Evolutionary conservation across 2,888 invertebrate genomes (phyloP), one percentile per base, ranked within the genome.

Genomic region (Drosophila anomalata): DNA sequence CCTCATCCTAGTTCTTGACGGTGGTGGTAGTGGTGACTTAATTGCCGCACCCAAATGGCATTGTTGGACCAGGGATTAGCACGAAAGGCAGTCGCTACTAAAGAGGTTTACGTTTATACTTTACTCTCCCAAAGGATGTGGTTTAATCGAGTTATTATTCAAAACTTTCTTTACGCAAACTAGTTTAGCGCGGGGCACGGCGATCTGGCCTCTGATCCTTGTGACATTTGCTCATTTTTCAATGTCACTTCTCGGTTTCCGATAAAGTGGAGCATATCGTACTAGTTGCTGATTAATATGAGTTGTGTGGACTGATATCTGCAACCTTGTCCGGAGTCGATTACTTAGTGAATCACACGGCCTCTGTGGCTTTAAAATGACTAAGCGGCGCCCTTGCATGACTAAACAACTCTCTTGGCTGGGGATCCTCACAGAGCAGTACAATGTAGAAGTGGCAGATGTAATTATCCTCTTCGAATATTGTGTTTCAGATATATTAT

Each of bases 41-140:
- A 86, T 84, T 85, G 86, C 86, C 86, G 79, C 84, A 83, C 84
- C 84, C 83, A 76, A 54, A 46, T 52, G 51, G 69, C 51, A 68
- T 61, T 47, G 82, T 75, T 63, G 73, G 73, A 66, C 67, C 63
- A 50, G 51, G 75, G 83, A 75, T 79, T 84, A 84, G 74, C 77
- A 55, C 65, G 71, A 57, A 74, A 56, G 69, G 33, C 17, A 52
- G 54, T 48, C 67, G 65, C 62, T 41, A 42, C 50, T 53, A 42
- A 29, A 24, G 57, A 39, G 3, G 14, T 14, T 54, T 20, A 6
- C n/a, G 7, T 41, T 9, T 17, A 29, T 17, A 29, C 11, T 54
- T n/a, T 39, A 3, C 9, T 20, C 29, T 9, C 11, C 0, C 20
- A 46, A 55, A 6, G 55, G 59, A 50, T 62, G 36, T 36, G 4